Base-by-base conservation (phyloP, 2,888 invertebrate species). In the Philhelius pedissequus region DNA sequence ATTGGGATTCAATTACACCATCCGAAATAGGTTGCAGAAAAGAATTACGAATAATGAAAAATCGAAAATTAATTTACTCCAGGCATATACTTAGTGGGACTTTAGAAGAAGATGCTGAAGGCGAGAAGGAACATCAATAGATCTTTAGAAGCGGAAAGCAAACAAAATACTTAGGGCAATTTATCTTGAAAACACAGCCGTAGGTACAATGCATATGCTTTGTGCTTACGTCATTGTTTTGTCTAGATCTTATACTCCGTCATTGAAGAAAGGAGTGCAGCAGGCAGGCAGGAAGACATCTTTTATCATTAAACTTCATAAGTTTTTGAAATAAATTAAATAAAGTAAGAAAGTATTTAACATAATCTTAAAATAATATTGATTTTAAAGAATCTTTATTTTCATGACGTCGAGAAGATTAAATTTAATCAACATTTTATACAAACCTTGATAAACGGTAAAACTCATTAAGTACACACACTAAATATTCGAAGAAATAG, bases 61-160 rank as follows among this genome's bases (percentile, higher is more conserved):
- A 71, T 68, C 52, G n/a, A 52, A 71, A 77, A 77, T 66, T 77
- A 76, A 77, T 77, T 77, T 71, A 71, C 71, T 71, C 43, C 66
- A 58, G 58, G 32, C 25, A n/a, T n/a, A n/a, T n/a, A 22, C 7
- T 35, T 22, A 32, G n/a, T 8, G 3, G 27, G 35, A 6, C 27
- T 18, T 22, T 13, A 2, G 1, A 22, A 56, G 38, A 58, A 15
- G 18, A 54, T 30, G 18, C 27, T n/a, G 1, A 5, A 0, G 9
- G 8, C 25, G 20, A 32, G 50, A 30, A 30, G 6, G 4, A 69
- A 30, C 30, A 50, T 40, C 58, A 32, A 73, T 35, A 56, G 50
- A 52, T 45, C 22, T 54, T n/a, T 11, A 7, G 54, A n/a, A 18
- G 13, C 30, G 25, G 15, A n/a, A 52, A 56, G 52, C 8, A 22